Evolutionary conservation across 2,888 invertebrate genomes (phyloP), one percentile per base, ranked within the genome.

Genomic region (Seira musarum): DNA sequence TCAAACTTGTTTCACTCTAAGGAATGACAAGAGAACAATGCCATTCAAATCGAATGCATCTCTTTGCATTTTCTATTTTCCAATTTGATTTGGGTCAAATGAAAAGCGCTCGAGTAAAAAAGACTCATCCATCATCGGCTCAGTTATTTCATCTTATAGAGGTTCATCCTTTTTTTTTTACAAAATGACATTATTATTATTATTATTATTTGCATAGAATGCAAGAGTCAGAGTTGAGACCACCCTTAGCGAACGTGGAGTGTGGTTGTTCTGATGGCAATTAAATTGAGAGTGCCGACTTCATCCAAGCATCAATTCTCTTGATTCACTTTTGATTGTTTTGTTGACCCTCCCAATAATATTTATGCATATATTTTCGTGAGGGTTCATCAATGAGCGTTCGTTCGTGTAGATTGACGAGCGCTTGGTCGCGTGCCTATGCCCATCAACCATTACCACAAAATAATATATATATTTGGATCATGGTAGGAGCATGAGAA

Each of bases 391-490:
- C 72, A 24, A 5, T 17, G 64, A 25, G n/a, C 24, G 64, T 17
- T 64, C 22, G 63, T 5, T 64, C 24, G 25, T 24, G 24, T 64
- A 64, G 13, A 17, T 21, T 64, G 66, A 40, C 24, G 21, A 64
- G 17, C 76, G 71, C 46, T 66, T 40, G 30, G 78, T 71, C 78
- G 78, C 78, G 78, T 78, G 78, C 66, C 78, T 40, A 19, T 71
- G 78, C 71, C 71, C 49, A 71, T 78, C 71, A 78, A 71, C 78
- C 78, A 78, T 78, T 78, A 78, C 78, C 78, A 66, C 78, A 78
- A 71, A 78, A 77, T n/a, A 77, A 2, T 0, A 30, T 40, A 40
- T 40, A 40, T 40, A 40, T 40, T 40, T 40, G 40, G 40, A 40
- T 40, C 40, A 40, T 40, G 6, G 13, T 40, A 13, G n/a, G n/a